Evolutionary conservation across 1,140 invertebrate species (phyloP), one percentile per base, ranked within the genome.

Genomic region (Aphelinus certus): DNA sequence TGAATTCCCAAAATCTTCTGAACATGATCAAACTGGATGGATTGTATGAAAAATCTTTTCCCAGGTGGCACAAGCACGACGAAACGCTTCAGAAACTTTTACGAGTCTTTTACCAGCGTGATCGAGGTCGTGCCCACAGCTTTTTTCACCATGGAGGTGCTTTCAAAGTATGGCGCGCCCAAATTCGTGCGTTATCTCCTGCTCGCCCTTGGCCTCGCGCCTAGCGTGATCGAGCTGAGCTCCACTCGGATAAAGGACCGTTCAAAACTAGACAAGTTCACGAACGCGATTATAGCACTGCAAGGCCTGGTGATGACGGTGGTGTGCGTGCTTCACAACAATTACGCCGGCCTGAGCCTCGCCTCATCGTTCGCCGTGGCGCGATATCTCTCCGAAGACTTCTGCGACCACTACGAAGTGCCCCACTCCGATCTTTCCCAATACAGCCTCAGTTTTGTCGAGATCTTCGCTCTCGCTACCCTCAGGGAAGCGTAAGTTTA

Each of bases 321-420:
- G 47, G 73, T 85, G 2, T 86, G 84, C n/a, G 58, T 86, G 7
- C 76, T 73, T 56, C 77, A 81, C 26, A 81, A 79, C 0, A 80
- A 82, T 75, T 84, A 83, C 7, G 79, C 81, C 3, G 78, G 83
- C n/a, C 79, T 87, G n/a, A 87, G 85, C 67, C 77, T 88, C n/a
- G 82, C 83, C 0, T 76, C 78, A 53, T 86, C 86, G 3, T 88
- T 84, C 56, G 71, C 79, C 47, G 77, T 88, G 7, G 79, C 84
- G 55, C 81, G 83, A 48, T 86, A 84, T 57, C 80, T 85, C 49
- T 83, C 84, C 3, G 85, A 87, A 71, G 83, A 85, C 66, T 84
- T 88, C 75, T 88, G 84, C 77, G 86, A 88, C 76, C 78, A 79
- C 57, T 86, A 83, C 57, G 85, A 84, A 66, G 85, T 88, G 62